phyloP scores from a whole-genome alignment of 2,113 vertebrate genomes.

The Clarias magur region DNA sequence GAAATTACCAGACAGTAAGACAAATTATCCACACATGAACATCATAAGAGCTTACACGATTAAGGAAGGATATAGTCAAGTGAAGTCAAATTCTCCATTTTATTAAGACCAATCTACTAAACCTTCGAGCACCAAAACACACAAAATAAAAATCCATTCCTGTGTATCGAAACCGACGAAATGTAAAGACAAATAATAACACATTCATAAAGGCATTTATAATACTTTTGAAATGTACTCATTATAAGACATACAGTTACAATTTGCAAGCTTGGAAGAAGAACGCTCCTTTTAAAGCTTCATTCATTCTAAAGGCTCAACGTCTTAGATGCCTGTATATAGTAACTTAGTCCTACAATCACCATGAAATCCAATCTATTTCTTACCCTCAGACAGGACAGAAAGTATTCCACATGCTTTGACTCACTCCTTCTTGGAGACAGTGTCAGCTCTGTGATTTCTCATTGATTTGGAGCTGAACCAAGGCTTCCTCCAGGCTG shows the following conservation, averaged over 20 bases:
- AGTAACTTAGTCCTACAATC: background rate
- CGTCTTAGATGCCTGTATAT: background rate
- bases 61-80: background rate
- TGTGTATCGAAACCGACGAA: background rate
- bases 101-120: background rate
- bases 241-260: background rate
- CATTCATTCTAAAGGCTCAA: background rate
- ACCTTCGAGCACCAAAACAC: background rate
- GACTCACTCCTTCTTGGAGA: background rate
- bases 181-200: background rate
- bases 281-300: background rate
- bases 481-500: background rate
- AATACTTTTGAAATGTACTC: background rate
- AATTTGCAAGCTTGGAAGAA: background rate
- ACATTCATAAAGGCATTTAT: background rate
- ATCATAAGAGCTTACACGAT: background rate
- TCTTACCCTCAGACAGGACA: background rate
- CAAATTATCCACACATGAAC: conserved; percentile 1
- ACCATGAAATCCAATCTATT: background rate
- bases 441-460: background rate
- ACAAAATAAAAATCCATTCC: background rate
- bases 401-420: background rate
- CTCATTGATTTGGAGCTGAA: background rate
- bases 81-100: background rate
- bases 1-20: background rate